Base-by-base conservation (phyloP, 2,888 invertebrate genomes). In the Neocrepidodera transversa region DNA sequence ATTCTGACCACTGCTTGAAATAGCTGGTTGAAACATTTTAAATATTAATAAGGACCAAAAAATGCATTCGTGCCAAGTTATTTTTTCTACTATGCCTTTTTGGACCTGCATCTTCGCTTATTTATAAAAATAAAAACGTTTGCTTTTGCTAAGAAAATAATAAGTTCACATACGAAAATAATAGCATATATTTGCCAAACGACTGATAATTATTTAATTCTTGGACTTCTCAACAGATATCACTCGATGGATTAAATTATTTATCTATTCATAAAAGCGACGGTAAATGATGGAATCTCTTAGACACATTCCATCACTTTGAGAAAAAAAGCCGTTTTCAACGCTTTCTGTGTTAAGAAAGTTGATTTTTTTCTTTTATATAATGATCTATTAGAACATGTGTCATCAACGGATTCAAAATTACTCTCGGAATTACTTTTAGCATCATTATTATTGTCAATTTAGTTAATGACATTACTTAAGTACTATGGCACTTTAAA, bases 11-110 rank as follows among this genome's bases (percentile, higher is more conserved):
- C 72, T 75, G 74, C 76, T 76, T 74, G 76, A 74, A 77, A 75
- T 68, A 67, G 70, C 70, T 69, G 67, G 57, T 63, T 63, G 67
- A 68, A 69, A 70, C 62, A 73, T 74, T 74, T 76, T 75, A 76
- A 76, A 77, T 76, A 76, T 76, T 77, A 75, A 78, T 77, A 75
- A 74, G 73, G 72, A 70, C 74, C 73, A 71, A 73, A 50, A n/a
- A 75, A 74, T 71, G 71, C 77, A 78, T 77, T 76, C 77, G 78
- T 79, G 78, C 78, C 72, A 76, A 74, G 71, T 67, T 71, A 75
- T 67, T 68, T 70, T 71, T 69, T 69, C 51, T 74, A 74, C 74
- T 68, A 74, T 73, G 72, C 74, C 71, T 73, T 71, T 68, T 69
- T 64, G 62, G 66, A 62, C 60, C 61, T 48, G 52, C 53, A 59